phyloP scores from a whole-genome alignment of 2,113 vertebrate genomes.

The Caranx ignobilis region DNA sequence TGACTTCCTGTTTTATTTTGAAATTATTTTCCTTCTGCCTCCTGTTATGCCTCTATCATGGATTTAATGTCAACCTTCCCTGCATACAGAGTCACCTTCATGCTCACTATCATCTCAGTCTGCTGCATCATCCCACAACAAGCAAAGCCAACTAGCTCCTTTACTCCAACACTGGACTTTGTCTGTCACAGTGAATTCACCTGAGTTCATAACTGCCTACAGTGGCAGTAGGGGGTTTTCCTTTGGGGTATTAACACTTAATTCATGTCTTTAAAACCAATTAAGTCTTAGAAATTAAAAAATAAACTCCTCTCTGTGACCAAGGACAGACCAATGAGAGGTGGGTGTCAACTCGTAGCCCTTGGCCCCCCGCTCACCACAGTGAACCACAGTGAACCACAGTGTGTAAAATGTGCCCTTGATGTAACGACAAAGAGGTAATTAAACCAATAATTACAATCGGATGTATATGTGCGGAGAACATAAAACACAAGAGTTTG shows the following conservation, averaged over 20 bases:
- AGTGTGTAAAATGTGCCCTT: slow-evolving; percentile 75
- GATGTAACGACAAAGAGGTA: slow-evolving; percentile 66
- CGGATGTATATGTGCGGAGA: slow-evolving; percentile 68
- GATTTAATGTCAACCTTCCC: too few relatives aligned
- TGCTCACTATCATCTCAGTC: too few relatives aligned
- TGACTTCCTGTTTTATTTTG: too few relatives aligned
- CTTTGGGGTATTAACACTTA: neutral
- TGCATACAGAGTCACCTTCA: too few relatives aligned
- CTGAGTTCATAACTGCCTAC: neutral
- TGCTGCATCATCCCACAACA: too few relatives aligned
- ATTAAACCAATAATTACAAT: slow-evolving; percentile 79
- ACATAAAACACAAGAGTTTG: slow-evolving; percentile 74
- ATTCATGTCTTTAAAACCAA: slow-evolving; percentile 24
- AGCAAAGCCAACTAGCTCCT: too few relatives aligned
- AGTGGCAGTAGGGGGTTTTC: neutral
- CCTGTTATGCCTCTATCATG: too few relatives aligned
- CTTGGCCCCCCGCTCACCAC: slow-evolving; percentile 37
- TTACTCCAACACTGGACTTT: too few relatives aligned
- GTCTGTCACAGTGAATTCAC: too few relatives aligned
- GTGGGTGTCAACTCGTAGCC: slow-evolving; percentile 38
- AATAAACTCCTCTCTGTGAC: neutral
- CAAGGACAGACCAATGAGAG: slow-evolving; percentile 34
- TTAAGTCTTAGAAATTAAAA: slow-evolving; percentile 15
- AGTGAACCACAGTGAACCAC: slow-evolving; percentile 51
- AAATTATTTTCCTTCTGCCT: too few relatives aligned